phyloP scores from a whole-genome alignment of 2,113 vertebrate genomes.

The Dromas ardeola region DNA sequence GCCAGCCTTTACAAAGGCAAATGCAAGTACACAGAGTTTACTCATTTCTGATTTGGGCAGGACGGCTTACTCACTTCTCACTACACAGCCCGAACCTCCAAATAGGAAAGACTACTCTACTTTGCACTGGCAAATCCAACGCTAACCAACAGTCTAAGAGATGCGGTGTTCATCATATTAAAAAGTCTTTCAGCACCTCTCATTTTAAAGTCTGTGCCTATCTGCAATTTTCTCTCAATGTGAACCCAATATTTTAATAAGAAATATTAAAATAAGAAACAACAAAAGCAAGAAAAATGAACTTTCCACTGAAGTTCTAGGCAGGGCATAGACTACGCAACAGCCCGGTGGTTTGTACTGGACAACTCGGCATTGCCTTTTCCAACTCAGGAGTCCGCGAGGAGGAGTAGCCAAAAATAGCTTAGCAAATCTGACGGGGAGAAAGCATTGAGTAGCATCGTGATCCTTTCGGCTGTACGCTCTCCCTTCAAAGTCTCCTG shows the following conservation, averaged over 20 bases:
- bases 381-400: not conserved
- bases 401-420: not conserved
- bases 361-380: not conserved
- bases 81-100: not conserved
- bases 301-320: not conserved
- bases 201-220: not conserved
- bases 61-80: not conserved
- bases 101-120: not conserved
- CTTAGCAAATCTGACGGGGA: not conserved
- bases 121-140: not conserved
- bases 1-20: not conserved
- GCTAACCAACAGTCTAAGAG: not conserved
- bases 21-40: not conserved
- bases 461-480: not conserved
- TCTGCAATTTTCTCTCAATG: not conserved
- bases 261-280: not conserved
- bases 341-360: not conserved
- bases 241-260: not conserved
- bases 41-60: not conserved
- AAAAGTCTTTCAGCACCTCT: not conserved
- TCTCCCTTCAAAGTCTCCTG: not conserved
- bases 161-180: not conserved
- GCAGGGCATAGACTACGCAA: not conserved
- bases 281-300: not conserved
- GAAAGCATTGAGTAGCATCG: not conserved